These are phyloP conservation scores for Dolichallabes microphthalmus DNA, from an alignment of 2,113 vertebrate genomes.

Conservation along the genomic window DNA sequence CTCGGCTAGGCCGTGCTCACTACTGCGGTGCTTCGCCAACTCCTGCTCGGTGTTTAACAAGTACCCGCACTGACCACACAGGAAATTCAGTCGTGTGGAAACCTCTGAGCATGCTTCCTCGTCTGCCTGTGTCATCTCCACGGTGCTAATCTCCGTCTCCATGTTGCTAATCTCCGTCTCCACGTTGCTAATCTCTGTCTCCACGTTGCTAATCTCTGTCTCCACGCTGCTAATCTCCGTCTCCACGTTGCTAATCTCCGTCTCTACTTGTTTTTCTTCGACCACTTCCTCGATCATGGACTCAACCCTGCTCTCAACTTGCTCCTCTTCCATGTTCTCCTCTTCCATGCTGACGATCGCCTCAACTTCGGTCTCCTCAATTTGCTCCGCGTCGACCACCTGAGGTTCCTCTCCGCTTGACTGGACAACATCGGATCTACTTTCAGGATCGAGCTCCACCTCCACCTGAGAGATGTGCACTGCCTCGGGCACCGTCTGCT, in stretches of 20 bases:
- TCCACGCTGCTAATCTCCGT: background rate
- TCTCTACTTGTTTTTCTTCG: background rate
- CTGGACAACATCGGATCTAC: background rate
- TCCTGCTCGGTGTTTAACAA: conserved; percentile 71
- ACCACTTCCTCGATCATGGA: background rate
- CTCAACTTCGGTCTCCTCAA: conserved; percentile 11
- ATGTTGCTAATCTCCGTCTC: background rate
- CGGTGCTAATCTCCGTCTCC: background rate
- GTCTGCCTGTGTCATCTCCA: background rate
- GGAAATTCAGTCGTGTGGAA: conserved; percentile 62
- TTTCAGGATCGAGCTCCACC: conserved; percentile 39
- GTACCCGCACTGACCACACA: conserved; percentile 81
- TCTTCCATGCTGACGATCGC: background rate
- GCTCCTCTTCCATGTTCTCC: conserved; percentile 13
- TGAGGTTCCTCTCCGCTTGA: background rate
- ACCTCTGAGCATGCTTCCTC: background rate
- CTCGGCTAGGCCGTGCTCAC: conserved; percentile 70
- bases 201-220: background rate
- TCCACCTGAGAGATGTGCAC: conserved; percentile 36
- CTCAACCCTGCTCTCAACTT: conserved; percentile 18
- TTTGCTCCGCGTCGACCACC: background rate
- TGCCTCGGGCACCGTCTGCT: conserved; percentile 7
- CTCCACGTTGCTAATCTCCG: background rate
- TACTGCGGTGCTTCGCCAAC: conserved; percentile 75
- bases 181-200: background rate